Conservation (phyloP, 2,888 invertebrate genomes). For the Oxystoma pomonae region DNA sequence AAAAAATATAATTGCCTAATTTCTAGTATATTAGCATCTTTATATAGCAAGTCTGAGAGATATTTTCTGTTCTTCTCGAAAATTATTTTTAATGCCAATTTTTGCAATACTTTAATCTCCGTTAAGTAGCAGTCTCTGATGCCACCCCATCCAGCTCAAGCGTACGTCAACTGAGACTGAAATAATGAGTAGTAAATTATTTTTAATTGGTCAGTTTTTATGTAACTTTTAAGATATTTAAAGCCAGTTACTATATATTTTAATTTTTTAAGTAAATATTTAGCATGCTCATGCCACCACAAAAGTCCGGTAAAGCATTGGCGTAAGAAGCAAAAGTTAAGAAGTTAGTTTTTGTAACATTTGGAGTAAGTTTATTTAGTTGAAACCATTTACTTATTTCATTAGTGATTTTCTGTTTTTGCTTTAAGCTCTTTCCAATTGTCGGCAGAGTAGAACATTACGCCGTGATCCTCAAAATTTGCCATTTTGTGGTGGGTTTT, state of each 20-base stretch:
- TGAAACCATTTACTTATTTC: too few relatives aligned
- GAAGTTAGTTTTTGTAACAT: too few relatives aligned
- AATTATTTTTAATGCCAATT: neutral
- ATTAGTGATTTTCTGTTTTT: too few relatives aligned
- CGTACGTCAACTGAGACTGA: conserved; percentile 2
- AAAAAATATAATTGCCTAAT: conserved; percentile 8
- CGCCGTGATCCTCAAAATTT: too few relatives aligned
- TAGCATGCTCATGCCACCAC: neutral
- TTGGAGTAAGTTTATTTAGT: too few relatives aligned
- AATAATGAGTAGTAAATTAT: neutral
- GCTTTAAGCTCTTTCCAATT: too few relatives aligned
- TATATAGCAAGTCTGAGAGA: neutral
- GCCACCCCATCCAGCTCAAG: conserved; percentile 4
- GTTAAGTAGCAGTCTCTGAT: neutral
- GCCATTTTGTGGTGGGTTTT: too few relatives aligned
- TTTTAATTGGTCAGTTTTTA: neutral
- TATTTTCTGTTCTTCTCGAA: neutral
- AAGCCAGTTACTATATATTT: neutral
- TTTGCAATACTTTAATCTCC: conserved; percentile 1
- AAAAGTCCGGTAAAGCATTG: too few relatives aligned
- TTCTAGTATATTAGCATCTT: neutral
- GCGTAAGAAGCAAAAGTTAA: too few relatives aligned
- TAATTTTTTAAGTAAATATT: neutral
- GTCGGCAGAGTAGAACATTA: too few relatives aligned
- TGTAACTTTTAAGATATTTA: neutral